Conservation (phyloP, 2,888 invertebrate genomes). For the Andrena marginata region DNA sequence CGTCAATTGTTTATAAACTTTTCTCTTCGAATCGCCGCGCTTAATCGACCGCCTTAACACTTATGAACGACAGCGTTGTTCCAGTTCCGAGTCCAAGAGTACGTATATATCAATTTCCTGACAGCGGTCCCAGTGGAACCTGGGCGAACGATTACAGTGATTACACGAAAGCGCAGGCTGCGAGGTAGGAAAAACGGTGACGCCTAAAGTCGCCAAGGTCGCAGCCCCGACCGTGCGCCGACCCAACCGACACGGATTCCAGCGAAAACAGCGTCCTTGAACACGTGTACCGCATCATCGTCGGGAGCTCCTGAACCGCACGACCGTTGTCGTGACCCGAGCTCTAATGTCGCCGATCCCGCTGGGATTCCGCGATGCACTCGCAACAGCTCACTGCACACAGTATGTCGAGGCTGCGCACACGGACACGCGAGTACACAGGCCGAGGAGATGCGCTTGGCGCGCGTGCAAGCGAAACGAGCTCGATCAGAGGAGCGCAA, state of each 20-base stretch:
- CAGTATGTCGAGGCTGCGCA: slow-evolving; percentile 14
- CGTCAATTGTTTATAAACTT: no score
- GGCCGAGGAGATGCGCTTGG: background rate
- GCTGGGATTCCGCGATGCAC: slow-evolving; percentile 49
- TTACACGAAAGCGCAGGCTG: background rate
- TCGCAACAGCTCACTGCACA: slow-evolving; percentile 12
- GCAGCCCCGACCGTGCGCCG: slow-evolving; percentile 44
- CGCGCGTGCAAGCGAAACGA: slow-evolving; percentile 17
- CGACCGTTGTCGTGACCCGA: slow-evolving; percentile 59
- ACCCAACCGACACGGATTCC: slow-evolving; percentile 36
- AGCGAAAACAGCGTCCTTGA: slow-evolving; percentile 55
- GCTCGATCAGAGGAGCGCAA: background rate
- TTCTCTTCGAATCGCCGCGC: no score
- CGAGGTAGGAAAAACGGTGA: background rate
- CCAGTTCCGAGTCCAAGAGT: background rate
- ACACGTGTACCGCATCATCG: slow-evolving; percentile 57
- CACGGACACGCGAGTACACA: background rate
- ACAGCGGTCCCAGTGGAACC: background rate
- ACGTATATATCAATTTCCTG: background rate
- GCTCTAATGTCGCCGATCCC: slow-evolving; percentile 63
- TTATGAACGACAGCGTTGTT: no score
- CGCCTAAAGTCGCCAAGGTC: slow-evolving; percentile 40
- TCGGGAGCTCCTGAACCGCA: slow-evolving; percentile 50
- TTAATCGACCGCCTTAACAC: no score
- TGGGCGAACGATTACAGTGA: background rate